Conservation (phyloP, 2,113 vertebrate species). For the Noturus placidus region DNA sequence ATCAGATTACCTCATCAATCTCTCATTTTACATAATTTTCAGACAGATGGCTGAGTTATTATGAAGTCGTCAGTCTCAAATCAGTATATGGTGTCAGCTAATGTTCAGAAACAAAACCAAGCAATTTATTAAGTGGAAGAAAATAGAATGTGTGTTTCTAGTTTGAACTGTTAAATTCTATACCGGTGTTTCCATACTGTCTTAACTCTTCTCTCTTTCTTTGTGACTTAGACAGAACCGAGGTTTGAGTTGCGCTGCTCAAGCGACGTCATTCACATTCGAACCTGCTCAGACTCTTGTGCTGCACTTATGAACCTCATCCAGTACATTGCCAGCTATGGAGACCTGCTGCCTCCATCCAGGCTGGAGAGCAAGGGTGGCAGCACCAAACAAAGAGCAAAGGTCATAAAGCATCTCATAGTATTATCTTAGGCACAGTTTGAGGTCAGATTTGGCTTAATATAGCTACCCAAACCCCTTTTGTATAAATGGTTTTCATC, state of each 20-base stretch:
- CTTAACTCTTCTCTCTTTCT: conserved; percentile 13
- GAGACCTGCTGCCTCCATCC: conserved; percentile 82
- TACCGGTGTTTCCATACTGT: neutral
- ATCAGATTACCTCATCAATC: neutral
- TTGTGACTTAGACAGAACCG: conserved; percentile 75
- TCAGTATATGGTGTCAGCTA: neutral
- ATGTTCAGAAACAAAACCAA: neutral
- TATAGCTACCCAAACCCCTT: neutral
- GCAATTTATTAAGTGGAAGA: neutral
- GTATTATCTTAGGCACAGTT: neutral
- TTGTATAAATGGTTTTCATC: neutral
- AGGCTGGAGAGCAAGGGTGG: conserved; percentile 74
- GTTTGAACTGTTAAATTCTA: neutral
- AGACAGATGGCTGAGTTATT: neutral
- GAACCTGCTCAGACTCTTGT: conserved; percentile 93
- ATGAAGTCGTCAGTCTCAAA: neutral
- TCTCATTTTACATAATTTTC: neutral
- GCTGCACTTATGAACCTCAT: conserved; percentile 98
- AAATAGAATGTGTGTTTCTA: neutral
- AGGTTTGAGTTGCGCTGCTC: conserved; percentile 94
- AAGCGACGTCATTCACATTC: conserved; percentile 92
- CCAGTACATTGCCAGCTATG: conserved; percentile 94
- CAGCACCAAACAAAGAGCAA: conserved; percentile 72
- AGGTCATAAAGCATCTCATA: conserved; percentile 69
- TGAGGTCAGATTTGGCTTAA: neutral